Evolutionary conservation across 2,888 invertebrate genomes (phyloP).

Genomic region (Seladonia tumulorum): DNA sequence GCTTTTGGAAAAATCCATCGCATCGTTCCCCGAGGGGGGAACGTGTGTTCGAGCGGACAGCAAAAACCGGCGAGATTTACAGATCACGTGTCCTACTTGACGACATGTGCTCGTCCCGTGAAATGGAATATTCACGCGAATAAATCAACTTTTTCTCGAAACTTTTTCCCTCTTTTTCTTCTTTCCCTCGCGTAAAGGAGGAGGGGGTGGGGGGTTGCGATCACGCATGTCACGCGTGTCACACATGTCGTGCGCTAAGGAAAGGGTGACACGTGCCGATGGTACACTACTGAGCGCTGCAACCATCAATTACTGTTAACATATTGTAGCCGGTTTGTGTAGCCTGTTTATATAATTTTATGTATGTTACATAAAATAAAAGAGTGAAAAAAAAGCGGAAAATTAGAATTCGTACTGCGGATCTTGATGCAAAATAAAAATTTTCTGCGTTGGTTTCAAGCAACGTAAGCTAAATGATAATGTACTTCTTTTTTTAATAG

Average conservation of each 20-base stretch:
- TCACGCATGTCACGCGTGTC: constrained; percentile 44
- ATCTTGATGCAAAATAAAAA: too few relatives aligned
- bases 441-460: too few relatives aligned
- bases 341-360: too few relatives aligned
- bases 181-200: neutral
- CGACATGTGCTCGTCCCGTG: constrained; percentile 3
- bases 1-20: neutral
- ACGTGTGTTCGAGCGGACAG: neutral
- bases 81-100: constrained; percentile 6
- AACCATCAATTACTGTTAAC: constrained; percentile 12
- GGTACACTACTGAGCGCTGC: constrained; percentile 23
- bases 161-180: neutral
- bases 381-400: too few relatives aligned
- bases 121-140: constrained; percentile 17
- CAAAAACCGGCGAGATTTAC: neutral
- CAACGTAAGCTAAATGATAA: too few relatives aligned
- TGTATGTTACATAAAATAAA: too few relatives aligned
- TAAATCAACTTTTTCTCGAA: constrained; percentile 15
- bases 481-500: too few relatives aligned
- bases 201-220: constrained; percentile 5
- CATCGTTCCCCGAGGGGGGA: neutral
- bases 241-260: neutral
- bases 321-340: too few relatives aligned
- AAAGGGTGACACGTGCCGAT: constrained; percentile 36
- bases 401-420: too few relatives aligned